A percentile compares a stretch with the other conserved stretches of the same genome.
phyloP scores from a whole-genome alignment of 1,140 invertebrate genomes.

The Musca domestica region DNA sequence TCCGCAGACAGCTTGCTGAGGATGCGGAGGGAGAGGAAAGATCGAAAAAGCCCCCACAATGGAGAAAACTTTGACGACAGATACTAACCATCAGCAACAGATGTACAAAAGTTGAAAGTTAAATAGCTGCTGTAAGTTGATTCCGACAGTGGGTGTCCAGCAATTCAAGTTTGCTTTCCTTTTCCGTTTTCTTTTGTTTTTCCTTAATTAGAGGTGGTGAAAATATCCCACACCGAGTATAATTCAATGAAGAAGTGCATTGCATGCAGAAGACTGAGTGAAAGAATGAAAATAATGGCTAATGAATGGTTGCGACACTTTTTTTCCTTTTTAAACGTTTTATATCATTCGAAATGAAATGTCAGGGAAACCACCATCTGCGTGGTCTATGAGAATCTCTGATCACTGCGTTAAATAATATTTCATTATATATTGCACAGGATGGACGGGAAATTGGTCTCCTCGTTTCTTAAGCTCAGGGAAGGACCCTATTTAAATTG shows the following conservation, averaged over 20 bases:
- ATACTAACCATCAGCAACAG: slow-evolving; percentile 15
- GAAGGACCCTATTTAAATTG: no score
- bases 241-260: background rate
- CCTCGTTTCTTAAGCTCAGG: no score
- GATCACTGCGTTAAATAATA: no score
- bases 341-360: no score
- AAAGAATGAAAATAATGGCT: slow-evolving; percentile 1
- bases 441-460: no score
- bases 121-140: slow-evolving; percentile 16
- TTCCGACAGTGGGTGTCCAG: background rate
- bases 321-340: no score
- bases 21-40: no score
- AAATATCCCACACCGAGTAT: background rate
- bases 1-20: no score
- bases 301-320: slow-evolving; percentile 17
- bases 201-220: background rate
- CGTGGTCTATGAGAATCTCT: no score
- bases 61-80: slow-evolving; percentile 15
- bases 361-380: no score
- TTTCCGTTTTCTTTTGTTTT: background rate
- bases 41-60: background rate
- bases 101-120: slow-evolving; percentile 18
- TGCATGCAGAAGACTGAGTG: no score
- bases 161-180: background rate
- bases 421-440: no score